Conservation (phyloP, 2,113 vertebrate genomes). For the Cranoglanis bouderius region DNA sequence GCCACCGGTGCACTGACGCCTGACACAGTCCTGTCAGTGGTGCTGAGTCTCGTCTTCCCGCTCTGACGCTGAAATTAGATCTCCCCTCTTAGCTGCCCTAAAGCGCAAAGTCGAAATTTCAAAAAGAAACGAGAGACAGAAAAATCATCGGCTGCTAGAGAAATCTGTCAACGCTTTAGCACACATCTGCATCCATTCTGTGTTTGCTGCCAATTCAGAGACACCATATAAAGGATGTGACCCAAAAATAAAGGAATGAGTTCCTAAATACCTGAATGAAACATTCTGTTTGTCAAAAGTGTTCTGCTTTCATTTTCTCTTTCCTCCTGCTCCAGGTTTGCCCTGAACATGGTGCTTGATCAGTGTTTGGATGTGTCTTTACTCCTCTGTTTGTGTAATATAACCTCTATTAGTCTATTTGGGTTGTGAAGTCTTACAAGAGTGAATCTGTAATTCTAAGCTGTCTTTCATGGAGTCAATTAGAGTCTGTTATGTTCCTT, state of each 20-base stretch:
- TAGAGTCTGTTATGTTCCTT: background rate
- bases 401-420: background rate
- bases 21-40: slow-evolving; percentile 69
- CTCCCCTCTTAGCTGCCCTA: slow-evolving; percentile 60
- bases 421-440: background rate
- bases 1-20: slow-evolving; percentile 62
- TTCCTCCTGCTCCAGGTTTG: background rate
- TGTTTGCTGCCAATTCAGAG: background rate
- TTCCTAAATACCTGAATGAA: background rate
- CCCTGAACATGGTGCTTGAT: background rate
- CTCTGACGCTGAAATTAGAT: slow-evolving; percentile 68
- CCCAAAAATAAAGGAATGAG: background rate
- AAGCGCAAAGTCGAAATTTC: slow-evolving; percentile 65
- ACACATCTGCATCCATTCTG: background rate
- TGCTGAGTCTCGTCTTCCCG: slow-evolving; percentile 66
- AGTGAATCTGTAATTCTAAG: background rate
- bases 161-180: slow-evolving; percentile 42
- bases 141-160: slow-evolving; percentile 63
- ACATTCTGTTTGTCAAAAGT: background rate
- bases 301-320: background rate
- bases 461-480: background rate
- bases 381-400: background rate
- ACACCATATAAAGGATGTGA: background rate
- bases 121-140: slow-evolving; percentile 54
- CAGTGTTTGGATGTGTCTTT: background rate